Percentiles rank a stretch among this genome's conserved stretches.
Evolutionary conservation across 2,888 invertebrate genomes (phyloP).

Genomic region (Leptinotarsa peninsularis): DNA sequence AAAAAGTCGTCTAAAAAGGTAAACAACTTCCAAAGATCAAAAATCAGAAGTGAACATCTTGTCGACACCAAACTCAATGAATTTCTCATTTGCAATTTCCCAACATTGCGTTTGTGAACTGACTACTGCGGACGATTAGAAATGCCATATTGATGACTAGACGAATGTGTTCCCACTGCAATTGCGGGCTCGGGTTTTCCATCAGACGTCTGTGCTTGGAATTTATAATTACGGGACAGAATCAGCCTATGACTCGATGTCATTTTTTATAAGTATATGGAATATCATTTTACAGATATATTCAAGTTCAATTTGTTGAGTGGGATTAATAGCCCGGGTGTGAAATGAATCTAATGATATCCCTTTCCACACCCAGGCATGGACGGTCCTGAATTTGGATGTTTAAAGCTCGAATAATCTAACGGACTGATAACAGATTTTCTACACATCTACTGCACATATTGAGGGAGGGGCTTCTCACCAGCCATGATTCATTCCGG

Average conservation of each 20-base stretch:
- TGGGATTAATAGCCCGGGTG: no score
- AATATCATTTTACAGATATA: not conserved
- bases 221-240: slow-evolving; percentile 35
- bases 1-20: not conserved
- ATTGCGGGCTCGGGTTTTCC: slow-evolving; percentile 48
- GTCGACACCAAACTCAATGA: slow-evolving; percentile 21
- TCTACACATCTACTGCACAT: no score
- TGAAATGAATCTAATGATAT: no score
- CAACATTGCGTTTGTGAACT: slow-evolving; percentile 27
- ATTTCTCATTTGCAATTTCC: slow-evolving; percentile 34
- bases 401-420: no score
- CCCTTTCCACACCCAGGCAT: no score
- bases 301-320: not conserved
- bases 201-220: slow-evolving; percentile 42
- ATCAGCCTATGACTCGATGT: slow-evolving; percentile 26
- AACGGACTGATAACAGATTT: no score
- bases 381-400: no score
- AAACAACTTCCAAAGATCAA: not conserved
- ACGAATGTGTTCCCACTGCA: slow-evolving; percentile 49
- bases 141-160: slow-evolving; percentile 50
- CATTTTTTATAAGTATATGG: not conserved
- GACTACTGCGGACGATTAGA: slow-evolving; percentile 42
- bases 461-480: no score
- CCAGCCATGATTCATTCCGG: no score
- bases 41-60: not conserved